These are phyloP conservation scores for Misgurnus mizolepis DNA, from an alignment of 2,113 vertebrate genomes.

Conservation along the genomic window DNA sequence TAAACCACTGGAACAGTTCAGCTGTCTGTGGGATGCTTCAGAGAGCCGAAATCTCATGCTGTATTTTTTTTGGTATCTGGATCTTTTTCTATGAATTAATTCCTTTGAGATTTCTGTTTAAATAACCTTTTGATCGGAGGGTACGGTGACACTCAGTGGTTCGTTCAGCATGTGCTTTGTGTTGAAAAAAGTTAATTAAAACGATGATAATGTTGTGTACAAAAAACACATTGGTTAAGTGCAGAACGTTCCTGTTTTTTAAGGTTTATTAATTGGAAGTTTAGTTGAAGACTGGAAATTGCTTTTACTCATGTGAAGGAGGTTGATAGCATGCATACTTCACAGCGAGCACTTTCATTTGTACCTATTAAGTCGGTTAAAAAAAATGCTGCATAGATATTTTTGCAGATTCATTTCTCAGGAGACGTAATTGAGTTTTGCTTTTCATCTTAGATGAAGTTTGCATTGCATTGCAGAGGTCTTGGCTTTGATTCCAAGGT, in stretches of 20 bases:
- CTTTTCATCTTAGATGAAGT: no score
- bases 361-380: no score
- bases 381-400: no score
- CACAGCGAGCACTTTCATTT: no score
- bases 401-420: no score
- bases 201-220: background rate
- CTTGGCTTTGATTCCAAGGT: no score
- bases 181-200: conserved; percentile 3
- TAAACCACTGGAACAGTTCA: background rate
- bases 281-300: background rate
- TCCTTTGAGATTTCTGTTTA: background rate
- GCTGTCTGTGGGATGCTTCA: background rate
- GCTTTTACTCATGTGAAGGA: background rate
- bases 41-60: no score
- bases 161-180: background rate
- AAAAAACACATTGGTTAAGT: background rate
- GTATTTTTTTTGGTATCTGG: background rate
- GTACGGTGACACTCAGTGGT: background rate
- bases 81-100: background rate
- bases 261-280: background rate
- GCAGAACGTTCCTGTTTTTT: background rate
- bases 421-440: no score
- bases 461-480: no score
- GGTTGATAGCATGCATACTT: background rate
- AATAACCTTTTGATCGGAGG: background rate